Evolutionary conservation across 2,888 invertebrate species (phyloP), one percentile per base, ranked within the genome.

Genomic region (Operophtera brumata): DNA sequence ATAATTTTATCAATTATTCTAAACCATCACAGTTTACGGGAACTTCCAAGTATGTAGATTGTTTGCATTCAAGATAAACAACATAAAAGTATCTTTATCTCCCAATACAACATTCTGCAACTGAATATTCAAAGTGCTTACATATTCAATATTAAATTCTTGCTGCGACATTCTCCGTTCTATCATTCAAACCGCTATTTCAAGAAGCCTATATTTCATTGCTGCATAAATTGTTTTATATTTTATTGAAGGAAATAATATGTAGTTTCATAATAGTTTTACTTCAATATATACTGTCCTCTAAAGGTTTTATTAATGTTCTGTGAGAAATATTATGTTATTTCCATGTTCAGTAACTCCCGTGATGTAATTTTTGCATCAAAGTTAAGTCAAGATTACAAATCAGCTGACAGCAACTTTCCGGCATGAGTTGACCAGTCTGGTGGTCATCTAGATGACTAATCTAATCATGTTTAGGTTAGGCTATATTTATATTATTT

Each of bases 111-210:
- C 73, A 80, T 78, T 75, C 75, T 69, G 55, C 62, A 64, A 70
- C 67, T 70, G 78, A 80, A 86, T 84, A 82, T 83, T 79, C 76
- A 69, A 78, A 78, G 71, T 72, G 71, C 77, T 75, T 75, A 73
- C 71, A 64, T 58, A 73, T 76, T 71, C 76, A 75, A 84, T 87
- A 86, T 86, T 80, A 84, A 84, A 86, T 86, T 87, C 83, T 77
- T 75, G 69, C 66, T 77, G 73, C 74, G 49, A 73, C 66, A 71
- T 70, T 71, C 65, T 70, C 54, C 53, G 52, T 65, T 66, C 59
- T 67, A 65, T 64, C 67, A 69, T 69, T 61, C 62, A 64, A 70
- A 65, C 68, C 64, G 55, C 62, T 60, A 56, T 65, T 55, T 64
- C 47, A 56, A 49, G 57, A 61, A 65, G 60, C 54, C 62, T 44